Base-by-base conservation (phyloP, 1,140 invertebrate species). In the Drosophila guanche region DNA sequence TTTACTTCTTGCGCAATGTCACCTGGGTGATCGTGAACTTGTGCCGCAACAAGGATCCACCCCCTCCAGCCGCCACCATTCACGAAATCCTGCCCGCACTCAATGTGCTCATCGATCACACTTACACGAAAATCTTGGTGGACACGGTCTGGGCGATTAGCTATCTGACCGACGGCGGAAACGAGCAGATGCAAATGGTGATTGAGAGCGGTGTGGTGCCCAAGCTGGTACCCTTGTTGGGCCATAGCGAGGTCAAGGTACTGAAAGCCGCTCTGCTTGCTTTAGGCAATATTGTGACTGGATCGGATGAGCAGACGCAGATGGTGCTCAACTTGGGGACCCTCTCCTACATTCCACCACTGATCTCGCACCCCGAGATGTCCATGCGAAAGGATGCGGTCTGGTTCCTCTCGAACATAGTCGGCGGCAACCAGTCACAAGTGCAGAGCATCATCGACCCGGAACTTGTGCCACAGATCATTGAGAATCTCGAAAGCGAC, bases 61-160 rank as follows among this genome's bases (percentile, higher is more conserved):
- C 97, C 6, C 97, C 97, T 76, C 94, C 96, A 76, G 93, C 95
- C 52, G 93, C 94, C 79, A 98, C 97, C 6, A 98, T 99, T 75
- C 93, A 95, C 86, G 96, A 98, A 92, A 95, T 99, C 90, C 94
- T 99, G 76, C 98, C 98, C 47, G 98, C 98, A 50, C 94, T 99
- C 20, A 96, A 96, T 91, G 93, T 96, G 84, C 94, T 99, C 16
- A 99, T 99, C 79, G 96, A 98, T 93, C 98, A 99, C 92, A 95
- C 94, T 72, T 98, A 99, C 93, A 96, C 96, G 50, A 99, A 98
- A 94, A 99, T 99, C 90, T 93, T 99, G 83, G 98, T 99, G 51
- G 99, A 99, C 91, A 99, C 98, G 50, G 97, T 99, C 41, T 99
- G 99, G 99, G 98, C 99, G 25, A 94, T 99, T 66, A 99, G 98